These are phyloP conservation scores for Thereva unica DNA, from an alignment of 2,888 invertebrate genomes.

Conservation along the genomic window DNA sequence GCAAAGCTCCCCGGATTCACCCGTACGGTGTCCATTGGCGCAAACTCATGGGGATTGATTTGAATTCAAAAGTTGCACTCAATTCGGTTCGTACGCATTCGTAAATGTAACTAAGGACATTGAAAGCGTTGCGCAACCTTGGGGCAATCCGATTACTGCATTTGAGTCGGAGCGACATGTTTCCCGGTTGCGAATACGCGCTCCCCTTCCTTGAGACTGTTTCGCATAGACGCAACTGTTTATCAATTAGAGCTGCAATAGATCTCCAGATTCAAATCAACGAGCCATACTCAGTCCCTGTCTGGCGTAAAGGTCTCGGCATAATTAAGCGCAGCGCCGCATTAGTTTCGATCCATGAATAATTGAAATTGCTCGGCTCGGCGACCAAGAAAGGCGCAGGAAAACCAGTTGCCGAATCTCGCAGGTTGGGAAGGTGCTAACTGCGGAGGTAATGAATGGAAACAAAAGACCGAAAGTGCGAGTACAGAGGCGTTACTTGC, in stretches of 20 bases:
- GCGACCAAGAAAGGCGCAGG: no score
- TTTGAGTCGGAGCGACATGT: not conserved
- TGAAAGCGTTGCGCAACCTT: slow-evolving; percentile 24
- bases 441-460: no score
- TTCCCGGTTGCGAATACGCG: slow-evolving; percentile 18
- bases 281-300: no score
- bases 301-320: no score
- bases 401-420: no score
- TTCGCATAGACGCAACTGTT: no score
- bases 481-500: no score
- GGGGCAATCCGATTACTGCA: slow-evolving; percentile 8
- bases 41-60: slow-evolving; percentile 20
- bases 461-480: no score
- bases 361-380: no score
- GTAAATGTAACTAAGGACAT: slow-evolving; percentile 20
- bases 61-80: slow-evolving; percentile 28
- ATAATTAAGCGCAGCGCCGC: no score
- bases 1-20: slow-evolving; percentile 1
- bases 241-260: not conserved
- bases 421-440: no score
- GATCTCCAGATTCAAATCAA: not conserved
- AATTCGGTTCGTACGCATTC: not conserved
- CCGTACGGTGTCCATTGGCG: slow-evolving; percentile 13
- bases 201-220: slow-evolving; percentile 18
- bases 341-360: no score